Evolutionary conservation across 2,888 invertebrate genomes (phyloP), one percentile per base, ranked within the genome.

Genomic region (Hoplodrina blanda): DNA sequence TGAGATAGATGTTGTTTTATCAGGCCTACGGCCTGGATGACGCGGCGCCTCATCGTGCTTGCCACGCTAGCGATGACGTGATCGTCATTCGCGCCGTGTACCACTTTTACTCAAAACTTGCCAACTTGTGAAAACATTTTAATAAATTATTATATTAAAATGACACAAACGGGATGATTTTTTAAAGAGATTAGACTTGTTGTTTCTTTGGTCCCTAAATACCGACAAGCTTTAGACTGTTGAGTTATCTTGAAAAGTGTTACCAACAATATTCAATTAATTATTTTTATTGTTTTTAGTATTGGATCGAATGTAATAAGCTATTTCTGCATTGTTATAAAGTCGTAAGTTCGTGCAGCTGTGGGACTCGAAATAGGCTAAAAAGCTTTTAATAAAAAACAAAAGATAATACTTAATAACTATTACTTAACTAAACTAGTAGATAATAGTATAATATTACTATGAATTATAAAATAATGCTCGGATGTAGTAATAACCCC

Each of bases 31-130:
- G 50, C 54, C 61, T 33, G 20, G 64, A 66, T 91, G 92, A 91
- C 92, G 91, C 90, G 90, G 89, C 89, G 86, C 88, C 88, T 89
- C 86, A 87, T 83, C 84, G 86, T 84, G 87, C 80, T 87, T 89
- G 93, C 94, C 94, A 94, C 94, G 91, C 93, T 86, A 89, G 85
- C 89, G 91, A 85, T 93, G 94, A 95, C 93, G 93, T 89, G 90
- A 91, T 90, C 82, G 70, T 86, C 88, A 85, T 86, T 85, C 86
- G 88, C 85, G 80, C 78, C 83, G 87, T 88, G 92, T 91, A 91
- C 91, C 88, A 93, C 91, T 93, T 93, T 92, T 91, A 87, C 85
- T 83, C 68, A 82, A 91, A 91, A 90, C 87, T 90, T 91, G 89
- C 87, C 86, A 92, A 90, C 86, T 89, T 90, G 76, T 77, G 73